Base-by-base conservation (phyloP, 2,797 vertebrate species). In the Champsocephalus gunnari region DNA sequence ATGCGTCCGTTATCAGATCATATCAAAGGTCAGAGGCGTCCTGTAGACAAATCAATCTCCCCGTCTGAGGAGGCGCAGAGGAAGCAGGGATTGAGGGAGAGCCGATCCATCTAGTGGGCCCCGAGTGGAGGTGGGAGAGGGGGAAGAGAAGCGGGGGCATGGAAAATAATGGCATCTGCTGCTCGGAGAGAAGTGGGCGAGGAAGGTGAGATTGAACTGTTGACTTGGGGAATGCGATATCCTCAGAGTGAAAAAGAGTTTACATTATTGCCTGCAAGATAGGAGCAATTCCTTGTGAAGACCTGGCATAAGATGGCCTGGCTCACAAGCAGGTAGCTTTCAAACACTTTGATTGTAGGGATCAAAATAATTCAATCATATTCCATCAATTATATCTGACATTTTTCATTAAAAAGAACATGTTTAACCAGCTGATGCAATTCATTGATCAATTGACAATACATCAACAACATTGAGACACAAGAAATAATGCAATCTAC, bases 11-110 rank as follows among this genome's bases (percentile, higher is more conserved):
- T 96, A 96, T 96, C 89, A 88, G 90, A 96, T 97, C 89, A 96
- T 94, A 95, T 94, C 90, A 96, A 96, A 96, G 95, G 95, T 96
- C 95, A 96, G 92, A 94, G 95, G 92, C 94, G 84, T 95, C 86
- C 93, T 95, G 91, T 94, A 92, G 93, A 94, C 90, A 93, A 94
- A 93, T 87, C 93, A 92, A 93, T 95, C 89, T 92, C 89, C 80
- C 77, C 81, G 94, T 96, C 94, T 95, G 93, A 95, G 88, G 88
- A 91, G 90, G 81, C 79, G 71, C 84, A 76, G 76, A 83, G 87
- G 88, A 86, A 78, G 85, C 86, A 75, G 59, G 77, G 86, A 88
- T 86, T 87, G 94, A 86, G 77, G 84, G 77, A 78, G 94, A 95
- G 93, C 90, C 84, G 91, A 95, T 96, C 94, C 90, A 93, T 96